phyloP scores from a whole-genome alignment of 2,888 invertebrate species.

The Oxytorus armatus region DNA sequence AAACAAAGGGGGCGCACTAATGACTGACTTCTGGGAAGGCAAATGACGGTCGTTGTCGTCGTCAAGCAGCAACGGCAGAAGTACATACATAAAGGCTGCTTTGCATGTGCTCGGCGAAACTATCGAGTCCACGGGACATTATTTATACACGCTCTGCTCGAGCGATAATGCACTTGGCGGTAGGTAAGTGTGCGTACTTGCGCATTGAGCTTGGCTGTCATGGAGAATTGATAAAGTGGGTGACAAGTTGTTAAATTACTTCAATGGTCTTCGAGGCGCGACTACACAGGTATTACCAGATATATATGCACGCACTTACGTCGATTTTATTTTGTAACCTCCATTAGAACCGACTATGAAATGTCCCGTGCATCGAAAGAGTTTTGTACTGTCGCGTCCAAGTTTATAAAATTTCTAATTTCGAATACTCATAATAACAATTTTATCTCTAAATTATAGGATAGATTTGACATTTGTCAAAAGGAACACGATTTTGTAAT shows the following conservation, averaged over 20 bases:
- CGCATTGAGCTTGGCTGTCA: conserved; percentile 49
- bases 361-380: too few relatives aligned
- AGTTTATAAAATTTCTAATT: too few relatives aligned
- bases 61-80: conserved; percentile 26
- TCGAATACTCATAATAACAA: too few relatives aligned
- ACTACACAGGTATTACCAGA: conserved; percentile 13
- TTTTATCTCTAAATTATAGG: too few relatives aligned
- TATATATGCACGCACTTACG: conserved; percentile 1
- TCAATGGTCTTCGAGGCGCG: conserved; percentile 57
- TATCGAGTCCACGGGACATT: conserved; percentile 52
- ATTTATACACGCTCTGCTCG: conserved; percentile 58
- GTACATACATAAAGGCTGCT: conserved; percentile 47
- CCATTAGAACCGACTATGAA: too few relatives aligned
- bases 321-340: too few relatives aligned
- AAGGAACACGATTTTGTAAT: too few relatives aligned
- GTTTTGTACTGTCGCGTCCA: too few relatives aligned
- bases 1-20: conserved; percentile 58
- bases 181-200: conserved; percentile 53
- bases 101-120: conserved; percentile 62
- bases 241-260: conserved; percentile 82
- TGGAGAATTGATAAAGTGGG: conserved; percentile 81
- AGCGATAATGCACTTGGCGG: conserved; percentile 66
- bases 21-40: conserved; percentile 66
- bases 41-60: conserved; percentile 64
- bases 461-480: too few relatives aligned